Conservation (phyloP, 2,888 invertebrate genomes). For the Arrhopalites spinosus region DNA sequence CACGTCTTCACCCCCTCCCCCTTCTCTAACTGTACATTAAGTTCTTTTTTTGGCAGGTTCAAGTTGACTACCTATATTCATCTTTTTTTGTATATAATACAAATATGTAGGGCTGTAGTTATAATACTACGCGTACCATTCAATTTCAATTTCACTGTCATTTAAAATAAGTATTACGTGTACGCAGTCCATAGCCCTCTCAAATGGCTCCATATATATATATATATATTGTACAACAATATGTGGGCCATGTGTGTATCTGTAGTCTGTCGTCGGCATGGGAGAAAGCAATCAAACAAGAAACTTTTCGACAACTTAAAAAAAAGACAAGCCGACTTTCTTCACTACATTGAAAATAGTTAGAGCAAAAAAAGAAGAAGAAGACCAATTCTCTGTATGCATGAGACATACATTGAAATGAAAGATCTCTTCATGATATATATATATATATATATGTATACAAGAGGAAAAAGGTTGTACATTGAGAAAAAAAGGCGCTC, state of each 20-base stretch:
- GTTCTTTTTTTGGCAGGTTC: too few species aligned
- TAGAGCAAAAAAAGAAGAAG: not conserved
- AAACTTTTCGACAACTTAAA: conserved; percentile 20
- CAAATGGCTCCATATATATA: too few species aligned
- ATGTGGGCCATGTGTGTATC: not conserved
- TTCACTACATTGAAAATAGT: not conserved
- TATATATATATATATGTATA: not conserved
- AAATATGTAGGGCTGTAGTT: not conserved
- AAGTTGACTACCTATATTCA: too few species aligned
- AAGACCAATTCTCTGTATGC: not conserved
- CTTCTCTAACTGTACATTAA: too few species aligned
- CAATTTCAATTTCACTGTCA: not conserved
- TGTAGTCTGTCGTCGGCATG: too few species aligned
- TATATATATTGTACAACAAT: not conserved
- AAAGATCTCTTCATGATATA: not conserved
- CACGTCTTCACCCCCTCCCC: not conserved
- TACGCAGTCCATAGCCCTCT: not conserved
- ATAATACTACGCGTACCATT: not conserved
- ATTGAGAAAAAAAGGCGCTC: too few species aligned
- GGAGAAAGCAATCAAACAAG: not conserved
- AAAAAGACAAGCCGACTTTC: conserved; percentile 2
- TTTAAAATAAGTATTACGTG: not conserved
- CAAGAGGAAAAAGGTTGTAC: too few species aligned
- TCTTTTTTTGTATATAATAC: too few species aligned
- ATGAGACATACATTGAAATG: not conserved